These are phyloP conservation scores for Lithosia quadra DNA, from an alignment of 2,888 invertebrate species.

Conservation along the genomic window DNA sequence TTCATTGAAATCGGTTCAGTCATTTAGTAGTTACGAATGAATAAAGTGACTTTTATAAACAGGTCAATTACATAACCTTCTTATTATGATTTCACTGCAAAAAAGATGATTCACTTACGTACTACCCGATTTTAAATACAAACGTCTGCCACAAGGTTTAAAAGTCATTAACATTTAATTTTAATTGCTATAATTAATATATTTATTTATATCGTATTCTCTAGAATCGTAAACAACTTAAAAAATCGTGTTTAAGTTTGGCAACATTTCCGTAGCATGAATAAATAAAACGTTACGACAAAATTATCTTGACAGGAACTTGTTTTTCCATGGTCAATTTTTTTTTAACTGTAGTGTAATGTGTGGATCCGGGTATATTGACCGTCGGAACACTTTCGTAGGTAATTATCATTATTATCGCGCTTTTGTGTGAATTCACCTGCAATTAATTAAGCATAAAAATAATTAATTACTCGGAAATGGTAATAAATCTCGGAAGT, in stretches of 20 bases:
- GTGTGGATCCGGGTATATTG: background rate
- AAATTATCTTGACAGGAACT: background rate
- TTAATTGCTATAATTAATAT: background rate
- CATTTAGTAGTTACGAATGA: background rate
- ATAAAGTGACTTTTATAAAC: background rate
- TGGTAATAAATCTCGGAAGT: no score
- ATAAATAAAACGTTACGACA: constrained; percentile 2
- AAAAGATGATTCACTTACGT: background rate
- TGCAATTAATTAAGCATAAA: background rate
- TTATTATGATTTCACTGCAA: background rate
- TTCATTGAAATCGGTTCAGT: background rate
- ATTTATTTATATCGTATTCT: background rate
- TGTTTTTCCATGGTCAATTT: constrained; percentile 9
- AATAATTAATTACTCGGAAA: no score
- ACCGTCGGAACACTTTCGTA: background rate
- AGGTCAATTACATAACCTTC: background rate
- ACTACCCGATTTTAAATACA: constrained; percentile 33
- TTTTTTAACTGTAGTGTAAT: constrained; percentile 2
- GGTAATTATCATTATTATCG: background rate
- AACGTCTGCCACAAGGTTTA: background rate
- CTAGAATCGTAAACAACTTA: background rate
- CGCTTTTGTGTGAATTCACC: background rate
- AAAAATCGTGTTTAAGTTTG: background rate
- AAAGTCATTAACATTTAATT: constrained; percentile 3
- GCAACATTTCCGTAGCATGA: constrained; percentile 5